phyloP scores from a whole-genome alignment of 2,113 vertebrate genomes.

The Sula dactylatra region DNA sequence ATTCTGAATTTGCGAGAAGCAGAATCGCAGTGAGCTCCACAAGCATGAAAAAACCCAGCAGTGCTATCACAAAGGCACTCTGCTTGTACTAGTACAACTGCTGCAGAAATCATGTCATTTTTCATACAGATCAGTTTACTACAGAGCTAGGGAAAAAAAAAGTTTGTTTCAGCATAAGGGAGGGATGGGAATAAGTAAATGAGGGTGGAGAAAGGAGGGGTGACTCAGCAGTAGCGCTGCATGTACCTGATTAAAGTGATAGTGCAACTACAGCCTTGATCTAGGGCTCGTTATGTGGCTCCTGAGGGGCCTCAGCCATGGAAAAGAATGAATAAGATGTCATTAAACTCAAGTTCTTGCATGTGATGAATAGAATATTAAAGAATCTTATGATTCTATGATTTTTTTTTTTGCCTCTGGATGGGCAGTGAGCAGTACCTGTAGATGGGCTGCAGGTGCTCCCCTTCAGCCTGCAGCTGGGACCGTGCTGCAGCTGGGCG shows the following conservation, averaged over 20 bases:
- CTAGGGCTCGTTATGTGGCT: not conserved
- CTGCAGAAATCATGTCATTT: accelerated
- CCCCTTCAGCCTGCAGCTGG: not conserved
- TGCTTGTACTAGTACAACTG: not conserved
- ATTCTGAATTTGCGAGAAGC: not conserved
- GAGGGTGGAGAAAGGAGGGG: not conserved
- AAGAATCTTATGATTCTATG: not conserved
- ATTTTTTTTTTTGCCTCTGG: not conserved
- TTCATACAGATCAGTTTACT: not conserved
- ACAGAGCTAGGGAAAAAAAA: not conserved
- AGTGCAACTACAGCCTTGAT: not conserved
- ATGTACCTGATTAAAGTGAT: not conserved
- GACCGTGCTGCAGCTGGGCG: not conserved
- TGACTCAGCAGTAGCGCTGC: not conserved
- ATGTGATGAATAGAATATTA: no score
- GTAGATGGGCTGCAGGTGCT: not conserved
- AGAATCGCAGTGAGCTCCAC: accelerated
- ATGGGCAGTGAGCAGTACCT: not conserved
- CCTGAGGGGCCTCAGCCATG: not conserved
- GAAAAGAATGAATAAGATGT: not conserved
- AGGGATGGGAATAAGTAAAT: not conserved
- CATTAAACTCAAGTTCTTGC: not conserved
- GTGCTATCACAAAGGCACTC: not conserved
- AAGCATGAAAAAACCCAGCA: not conserved
- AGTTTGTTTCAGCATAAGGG: not conserved